Percentiles rank a stretch among this genome's conserved stretches.
Evolutionary conservation across 2,113 vertebrate genomes (phyloP).

Genomic region (Thalassoma bifasciatum): DNA sequence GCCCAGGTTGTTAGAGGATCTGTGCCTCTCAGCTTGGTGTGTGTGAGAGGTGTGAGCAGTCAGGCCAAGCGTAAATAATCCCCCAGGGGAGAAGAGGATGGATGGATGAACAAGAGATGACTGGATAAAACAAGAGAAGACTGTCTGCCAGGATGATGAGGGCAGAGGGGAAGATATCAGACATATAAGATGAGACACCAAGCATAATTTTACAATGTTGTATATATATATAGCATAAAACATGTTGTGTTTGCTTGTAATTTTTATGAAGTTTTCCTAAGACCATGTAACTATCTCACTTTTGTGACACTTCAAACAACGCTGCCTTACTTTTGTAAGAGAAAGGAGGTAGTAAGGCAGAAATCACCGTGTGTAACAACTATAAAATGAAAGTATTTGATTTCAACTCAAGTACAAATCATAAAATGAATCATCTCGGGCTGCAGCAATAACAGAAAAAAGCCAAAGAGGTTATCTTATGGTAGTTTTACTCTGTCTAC

Average conservation of each 20-base stretch:
- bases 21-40: slow-evolving; percentile 53
- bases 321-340: not conserved
- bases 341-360: not conserved
- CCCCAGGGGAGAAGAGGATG: slow-evolving; percentile 39
- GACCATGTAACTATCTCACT: not conserved
- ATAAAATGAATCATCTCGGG: no score
- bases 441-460: not conserved
- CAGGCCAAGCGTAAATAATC: slow-evolving; percentile 66
- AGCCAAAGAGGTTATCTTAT: no score
- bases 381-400: no score
- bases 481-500: no score
- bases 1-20: slow-evolving; percentile 31
- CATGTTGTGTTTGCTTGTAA: not conserved
- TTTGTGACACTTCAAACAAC: not conserved
- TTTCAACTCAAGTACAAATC: no score
- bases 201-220: not conserved
- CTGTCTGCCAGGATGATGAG: slow-evolving; percentile 54
- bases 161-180: slow-evolving; percentile 3
- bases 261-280: no score
- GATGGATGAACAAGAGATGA: slow-evolving; percentile 64
- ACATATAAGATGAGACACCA: not conserved
- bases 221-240: not conserved
- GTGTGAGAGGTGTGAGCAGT: slow-evolving; percentile 63
- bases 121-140: slow-evolving; percentile 59
- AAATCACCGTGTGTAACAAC: no score